Evolutionary conservation across 2,888 invertebrate species (phyloP).

Genomic region (Antheraea assamensis): DNA sequence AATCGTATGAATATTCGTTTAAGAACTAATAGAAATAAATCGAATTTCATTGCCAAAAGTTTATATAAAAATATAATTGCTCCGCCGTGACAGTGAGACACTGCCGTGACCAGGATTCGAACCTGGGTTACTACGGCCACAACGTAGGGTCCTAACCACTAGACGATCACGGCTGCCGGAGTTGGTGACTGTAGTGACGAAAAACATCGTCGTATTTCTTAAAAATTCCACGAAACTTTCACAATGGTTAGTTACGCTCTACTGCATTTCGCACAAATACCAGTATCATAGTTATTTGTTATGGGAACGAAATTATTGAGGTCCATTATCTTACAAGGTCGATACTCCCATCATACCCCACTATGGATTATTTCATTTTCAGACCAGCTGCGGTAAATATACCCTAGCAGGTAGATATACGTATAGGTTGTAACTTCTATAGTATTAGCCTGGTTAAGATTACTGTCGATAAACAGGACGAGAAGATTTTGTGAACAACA

Average conservation of each 20-base stretch:
- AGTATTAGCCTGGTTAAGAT: too few species aligned
- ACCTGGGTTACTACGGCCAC: slow-evolving; percentile 90
- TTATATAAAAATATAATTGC: slow-evolving; percentile 17
- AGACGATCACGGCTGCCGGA: slow-evolving; percentile 83
- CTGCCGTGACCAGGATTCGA: slow-evolving; percentile 78
- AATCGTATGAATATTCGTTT: too few species aligned
- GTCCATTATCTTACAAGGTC: too few species aligned
- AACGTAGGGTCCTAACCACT: slow-evolving; percentile 90
- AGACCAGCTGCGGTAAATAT: too few species aligned
- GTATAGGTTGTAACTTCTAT: too few species aligned
- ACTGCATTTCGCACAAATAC: background rate
- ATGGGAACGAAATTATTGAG: too few species aligned
- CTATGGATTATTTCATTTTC: too few species aligned
- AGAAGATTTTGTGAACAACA: too few species aligned
- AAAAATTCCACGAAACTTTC: background rate
- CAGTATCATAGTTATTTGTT: background rate
- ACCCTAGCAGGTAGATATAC: too few species aligned
- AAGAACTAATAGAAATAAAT: background rate
- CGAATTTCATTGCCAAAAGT: background rate
- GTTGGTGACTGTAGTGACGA: slow-evolving; percentile 79
- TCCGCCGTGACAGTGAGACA: slow-evolving; percentile 32
- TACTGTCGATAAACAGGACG: too few species aligned
- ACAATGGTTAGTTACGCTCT: slow-evolving; percentile 2
- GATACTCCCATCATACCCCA: too few species aligned
- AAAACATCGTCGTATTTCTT: background rate